Conservation (phyloP, 2,888 invertebrate genomes). For the Hypomecis atomaria region DNA sequence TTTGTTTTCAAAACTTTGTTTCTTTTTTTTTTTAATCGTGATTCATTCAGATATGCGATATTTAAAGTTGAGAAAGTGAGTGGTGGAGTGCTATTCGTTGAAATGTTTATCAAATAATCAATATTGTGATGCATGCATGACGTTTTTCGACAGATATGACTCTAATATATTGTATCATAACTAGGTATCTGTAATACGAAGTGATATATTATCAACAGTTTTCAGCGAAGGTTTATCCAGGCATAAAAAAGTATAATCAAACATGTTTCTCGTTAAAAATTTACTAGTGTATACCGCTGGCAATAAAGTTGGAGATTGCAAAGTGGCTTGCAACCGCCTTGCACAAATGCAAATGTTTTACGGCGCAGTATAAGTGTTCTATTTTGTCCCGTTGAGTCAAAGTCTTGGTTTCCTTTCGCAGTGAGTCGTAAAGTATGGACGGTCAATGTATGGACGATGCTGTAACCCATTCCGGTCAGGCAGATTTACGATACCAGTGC, state of each 20-base stretch:
- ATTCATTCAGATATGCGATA: too few species aligned
- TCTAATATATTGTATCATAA: too few species aligned
- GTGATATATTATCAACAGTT: too few species aligned
- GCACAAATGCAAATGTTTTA: slow-evolving; percentile 42
- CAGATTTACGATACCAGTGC: slow-evolving; percentile 77
- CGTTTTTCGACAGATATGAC: too few species aligned
- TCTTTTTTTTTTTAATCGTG: too few species aligned
- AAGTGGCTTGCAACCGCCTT: slow-evolving; percentile 22
- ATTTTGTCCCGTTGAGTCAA: slow-evolving; percentile 52
- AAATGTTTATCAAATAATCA: too few species aligned
- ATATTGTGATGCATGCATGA: too few species aligned
- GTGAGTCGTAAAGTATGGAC: slow-evolving; percentile 78
- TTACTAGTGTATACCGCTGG: slow-evolving; percentile 11
- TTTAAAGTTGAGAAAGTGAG: too few species aligned
- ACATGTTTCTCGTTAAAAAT: slow-evolving; percentile 9
- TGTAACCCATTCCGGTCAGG: slow-evolving; percentile 73
- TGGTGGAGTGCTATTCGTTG: too few species aligned
- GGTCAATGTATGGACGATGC: slow-evolving; percentile 78
- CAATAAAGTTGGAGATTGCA: slow-evolving; percentile 36
- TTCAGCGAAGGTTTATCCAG: too few species aligned
- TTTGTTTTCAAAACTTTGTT: too few species aligned
- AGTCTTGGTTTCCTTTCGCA: slow-evolving; percentile 67
- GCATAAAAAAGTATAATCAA: slow-evolving; percentile 1
- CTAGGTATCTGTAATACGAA: too few species aligned
- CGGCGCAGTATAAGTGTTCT: slow-evolving; percentile 51